These are phyloP conservation scores for Falco biarmicus DNA, from an alignment of 2,797 vertebrate species.

Conservation along the genomic window DNA sequence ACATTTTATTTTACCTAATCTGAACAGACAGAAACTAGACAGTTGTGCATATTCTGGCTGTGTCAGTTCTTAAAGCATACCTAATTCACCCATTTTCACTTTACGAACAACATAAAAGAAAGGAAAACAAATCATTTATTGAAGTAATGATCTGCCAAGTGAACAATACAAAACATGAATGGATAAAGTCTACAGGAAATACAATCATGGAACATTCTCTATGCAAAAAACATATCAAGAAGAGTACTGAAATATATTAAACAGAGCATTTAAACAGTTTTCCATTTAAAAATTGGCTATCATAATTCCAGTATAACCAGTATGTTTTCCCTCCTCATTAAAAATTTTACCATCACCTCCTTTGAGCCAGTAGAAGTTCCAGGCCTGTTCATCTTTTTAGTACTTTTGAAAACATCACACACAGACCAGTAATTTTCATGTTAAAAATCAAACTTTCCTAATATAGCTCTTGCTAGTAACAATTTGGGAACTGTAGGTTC, in stretches of 20 bases:
- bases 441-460: background rate
- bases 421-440: background rate
- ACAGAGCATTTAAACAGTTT: background rate
- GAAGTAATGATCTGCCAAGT: background rate
- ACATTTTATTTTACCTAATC: slow-evolving; percentile 16
- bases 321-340: background rate
- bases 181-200: background rate
- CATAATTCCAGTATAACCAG: background rate
- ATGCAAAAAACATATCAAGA: background rate
- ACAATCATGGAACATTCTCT: background rate
- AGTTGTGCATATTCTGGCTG: background rate
- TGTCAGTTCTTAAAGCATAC: background rate
- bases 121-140: background rate
- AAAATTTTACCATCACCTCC: background rate
- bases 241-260: background rate
- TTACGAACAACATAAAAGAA: background rate
- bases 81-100: background rate
- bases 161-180: background rate
- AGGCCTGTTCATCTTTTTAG: background rate
- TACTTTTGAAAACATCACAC: background rate
- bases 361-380: background rate
- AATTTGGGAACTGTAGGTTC: background rate
- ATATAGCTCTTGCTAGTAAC: background rate
- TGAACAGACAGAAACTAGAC: background rate
- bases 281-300: background rate